A percentile compares a stretch with the other conserved stretches of the same genome.
Conservation (phyloP, 2,888 invertebrate genomes). For the Drepana falcataria region DNA sequence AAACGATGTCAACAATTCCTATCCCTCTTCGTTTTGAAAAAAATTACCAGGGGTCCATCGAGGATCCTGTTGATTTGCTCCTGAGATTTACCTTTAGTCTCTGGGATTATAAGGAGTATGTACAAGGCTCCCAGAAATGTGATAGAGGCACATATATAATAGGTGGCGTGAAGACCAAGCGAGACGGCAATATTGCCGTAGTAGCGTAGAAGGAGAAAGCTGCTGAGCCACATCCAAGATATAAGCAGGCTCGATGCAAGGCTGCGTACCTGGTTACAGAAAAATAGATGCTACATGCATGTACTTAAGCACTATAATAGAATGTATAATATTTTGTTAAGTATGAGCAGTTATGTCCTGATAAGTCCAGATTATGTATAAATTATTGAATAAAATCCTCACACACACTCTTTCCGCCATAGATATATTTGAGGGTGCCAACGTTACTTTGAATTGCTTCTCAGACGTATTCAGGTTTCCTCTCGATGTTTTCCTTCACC, state of each 20-base stretch:
- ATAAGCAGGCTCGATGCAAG: slow-evolving; percentile 66
- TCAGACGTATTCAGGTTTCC: no score
- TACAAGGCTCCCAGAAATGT: slow-evolving; percentile 60
- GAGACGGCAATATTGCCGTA: slow-evolving; percentile 54
- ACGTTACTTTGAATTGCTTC: no score
- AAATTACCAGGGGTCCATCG: slow-evolving; percentile 48
- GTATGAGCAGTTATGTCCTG: no score
- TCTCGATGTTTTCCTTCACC: no score
- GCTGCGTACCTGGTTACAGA: slow-evolving; percentile 50
- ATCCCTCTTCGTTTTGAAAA: slow-evolving; percentile 29
- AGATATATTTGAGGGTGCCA: no score
- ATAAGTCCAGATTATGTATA: no score
- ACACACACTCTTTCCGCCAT: no score
- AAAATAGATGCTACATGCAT: neutral
- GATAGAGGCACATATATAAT: slow-evolving; percentile 60
- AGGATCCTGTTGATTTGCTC: slow-evolving; percentile 54
- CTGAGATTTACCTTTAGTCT: slow-evolving; percentile 60
- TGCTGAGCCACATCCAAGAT: slow-evolving; percentile 71
- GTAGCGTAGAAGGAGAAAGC: slow-evolving; percentile 64
- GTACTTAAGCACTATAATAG: neutral
- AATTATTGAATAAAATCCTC: no score
- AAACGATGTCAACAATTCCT: slow-evolving; percentile 54
- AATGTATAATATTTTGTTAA: neutral
- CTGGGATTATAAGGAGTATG: slow-evolving; percentile 51
- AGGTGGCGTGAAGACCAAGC: slow-evolving; percentile 61